phyloP scores from a whole-genome alignment of 2,113 vertebrate species.

The Lethenteron camtschaticum region DNA sequence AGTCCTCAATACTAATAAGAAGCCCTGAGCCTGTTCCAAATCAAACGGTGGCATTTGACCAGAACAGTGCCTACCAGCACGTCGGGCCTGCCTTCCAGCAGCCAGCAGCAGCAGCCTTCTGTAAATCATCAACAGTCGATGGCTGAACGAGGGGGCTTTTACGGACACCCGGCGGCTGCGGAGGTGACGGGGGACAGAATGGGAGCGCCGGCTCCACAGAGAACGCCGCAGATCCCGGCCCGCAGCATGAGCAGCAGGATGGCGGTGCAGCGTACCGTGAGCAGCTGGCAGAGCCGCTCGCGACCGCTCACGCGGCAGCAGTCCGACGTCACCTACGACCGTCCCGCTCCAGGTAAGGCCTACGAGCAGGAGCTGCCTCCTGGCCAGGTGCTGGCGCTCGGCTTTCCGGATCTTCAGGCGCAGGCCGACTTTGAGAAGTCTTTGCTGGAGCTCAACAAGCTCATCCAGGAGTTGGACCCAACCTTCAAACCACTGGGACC shows the following conservation, averaged over 20 bases:
- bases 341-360: not conserved
- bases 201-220: too few relatives aligned
- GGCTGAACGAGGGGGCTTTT: not conserved
- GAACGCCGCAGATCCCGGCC: slow-evolving; percentile 41
- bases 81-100: not conserved
- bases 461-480: slow-evolving; percentile 4
- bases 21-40: too few relatives aligned
- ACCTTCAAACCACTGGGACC: not conserved
- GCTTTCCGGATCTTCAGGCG: not conserved
- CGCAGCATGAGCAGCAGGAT: slow-evolving; percentile 82
- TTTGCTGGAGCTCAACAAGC: slow-evolving; percentile 4
- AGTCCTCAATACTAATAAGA: too few relatives aligned
- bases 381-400: not conserved
- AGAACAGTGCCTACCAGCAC: too few relatives aligned
- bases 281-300: not conserved
- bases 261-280: slow-evolving; percentile 74
- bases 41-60: too few relatives aligned
- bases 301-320: not conserved
- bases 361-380: not conserved
- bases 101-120: too few relatives aligned
- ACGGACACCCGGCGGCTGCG: too few relatives aligned
- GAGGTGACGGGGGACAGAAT: too few relatives aligned
- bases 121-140: not conserved
- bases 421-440: slow-evolving; percentile 1
- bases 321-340: not conserved